Base-by-base conservation (phyloP, 1,140 invertebrate species). In the Tetragonula clypearis region DNA sequence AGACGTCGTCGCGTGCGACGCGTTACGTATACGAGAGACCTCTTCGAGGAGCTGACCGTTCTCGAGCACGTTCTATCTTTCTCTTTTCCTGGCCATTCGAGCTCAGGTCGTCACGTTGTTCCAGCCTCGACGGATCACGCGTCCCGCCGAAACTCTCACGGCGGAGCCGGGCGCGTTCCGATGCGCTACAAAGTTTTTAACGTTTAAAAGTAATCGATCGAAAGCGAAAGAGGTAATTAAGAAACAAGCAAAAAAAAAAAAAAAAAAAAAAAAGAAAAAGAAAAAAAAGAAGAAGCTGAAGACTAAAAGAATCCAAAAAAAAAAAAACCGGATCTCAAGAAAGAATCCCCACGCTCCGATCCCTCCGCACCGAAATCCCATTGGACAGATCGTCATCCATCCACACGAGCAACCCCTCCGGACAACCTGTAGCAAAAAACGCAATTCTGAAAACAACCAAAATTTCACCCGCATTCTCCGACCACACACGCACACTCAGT, bases 401-500 rank as follows among this genome's bases (percentile, higher is more conserved):
- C 76, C 82, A 83, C 74, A 72, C 14, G 76, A 76, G 41, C 75
- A 86, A 71, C 60, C 78, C 79, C 79, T 80, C 79, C 79, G 86
- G 68, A 80, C 86, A 85, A 88, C 55, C 87, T n/a, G 60, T 56
- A 41, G 71, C 83, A 74, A 85, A 30, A 49, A 49, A 77, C 56
- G 79, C 83, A 85, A 86, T 85, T 82, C 76, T 35, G 35, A 35
- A 35, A 35, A 35, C 35, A 35, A 35, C 41, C 23, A 60, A 81
- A 74, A 77, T 82, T 88, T 88, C 75, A 86, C 41, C 86, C 68
- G 65, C 87, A 86, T 79, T 60, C 8, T 73, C 73, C 72, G 79
- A 79, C 82, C 88, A 87, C 87, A 84, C 88, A 89, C 80, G 87
- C 80, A 88, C 85, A 89, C 88, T 86, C 86, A 74, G 87, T 87